Percentiles rank a stretch among this genome's conserved stretches.
Conservation (phyloP, 2,113 vertebrate species). For the Maccullochella peelii region DNA sequence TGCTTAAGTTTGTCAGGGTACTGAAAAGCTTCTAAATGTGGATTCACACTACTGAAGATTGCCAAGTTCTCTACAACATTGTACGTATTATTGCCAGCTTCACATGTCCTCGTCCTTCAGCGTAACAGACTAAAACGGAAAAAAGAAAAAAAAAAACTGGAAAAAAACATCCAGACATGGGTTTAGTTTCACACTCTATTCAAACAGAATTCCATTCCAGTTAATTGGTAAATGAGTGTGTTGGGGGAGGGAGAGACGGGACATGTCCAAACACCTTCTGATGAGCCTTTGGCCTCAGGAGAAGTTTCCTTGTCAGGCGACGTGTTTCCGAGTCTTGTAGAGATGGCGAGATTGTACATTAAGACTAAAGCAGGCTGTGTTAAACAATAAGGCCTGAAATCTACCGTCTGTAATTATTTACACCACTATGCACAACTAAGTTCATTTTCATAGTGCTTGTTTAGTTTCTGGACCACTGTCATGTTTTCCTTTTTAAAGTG, state of each 20-base stretch:
- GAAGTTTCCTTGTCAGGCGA: too few species aligned
- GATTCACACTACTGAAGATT: background rate
- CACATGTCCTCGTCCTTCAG: too few species aligned
- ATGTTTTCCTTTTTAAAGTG: background rate
- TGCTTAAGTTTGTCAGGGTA: background rate
- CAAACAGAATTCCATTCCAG: too few species aligned
- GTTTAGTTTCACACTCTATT: too few species aligned
- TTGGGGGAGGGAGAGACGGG: too few species aligned
- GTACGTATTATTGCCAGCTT: background rate
- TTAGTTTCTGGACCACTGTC: background rate
- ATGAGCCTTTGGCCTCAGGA: background rate
- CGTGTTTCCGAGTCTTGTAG: background rate
- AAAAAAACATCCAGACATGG: too few species aligned
- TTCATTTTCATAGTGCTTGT: background rate
- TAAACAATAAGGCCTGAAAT: background rate
- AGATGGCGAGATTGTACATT: background rate
- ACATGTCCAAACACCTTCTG: background rate
- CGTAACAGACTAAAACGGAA: too few species aligned
- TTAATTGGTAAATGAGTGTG: too few species aligned
- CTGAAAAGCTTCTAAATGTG: background rate
- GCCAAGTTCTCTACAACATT: background rate
- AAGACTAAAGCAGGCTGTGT: background rate
- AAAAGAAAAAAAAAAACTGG: too few species aligned
- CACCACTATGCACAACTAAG: too few species aligned
- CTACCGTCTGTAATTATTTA: too few species aligned